Conservation (phyloP, 2,797 vertebrate species). For the Leuciscus waleckii region DNA sequence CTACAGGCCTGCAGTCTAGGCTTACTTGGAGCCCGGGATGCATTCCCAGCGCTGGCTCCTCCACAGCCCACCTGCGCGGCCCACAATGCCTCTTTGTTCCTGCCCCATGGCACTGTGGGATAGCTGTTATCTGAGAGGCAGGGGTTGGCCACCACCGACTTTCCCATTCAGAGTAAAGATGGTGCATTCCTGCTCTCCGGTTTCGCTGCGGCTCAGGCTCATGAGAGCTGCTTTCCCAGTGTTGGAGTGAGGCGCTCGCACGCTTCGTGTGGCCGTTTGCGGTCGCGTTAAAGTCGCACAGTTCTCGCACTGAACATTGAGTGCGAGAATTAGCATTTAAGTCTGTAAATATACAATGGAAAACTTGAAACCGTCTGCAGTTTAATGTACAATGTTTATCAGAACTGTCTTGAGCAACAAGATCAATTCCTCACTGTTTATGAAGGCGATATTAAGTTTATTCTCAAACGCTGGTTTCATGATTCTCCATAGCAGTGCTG, state of each 20-base stretch:
- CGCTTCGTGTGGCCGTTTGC: slow-evolving; percentile 27
- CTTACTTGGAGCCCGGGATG: slow-evolving; percentile 67
- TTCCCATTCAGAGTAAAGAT: slow-evolving; percentile 71
- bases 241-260: slow-evolving; percentile 45
- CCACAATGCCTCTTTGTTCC: slow-evolving; percentile 77
- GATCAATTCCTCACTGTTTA: background rate
- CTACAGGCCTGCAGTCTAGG: slow-evolving; percentile 27
- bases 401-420: background rate
- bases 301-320: background rate
- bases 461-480: background rate
- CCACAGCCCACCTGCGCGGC: slow-evolving; percentile 73
- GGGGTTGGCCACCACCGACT: slow-evolving; percentile 70
- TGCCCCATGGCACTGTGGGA: slow-evolving; percentile 67
- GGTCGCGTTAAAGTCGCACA: background rate
- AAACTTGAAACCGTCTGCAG: background rate
- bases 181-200: slow-evolving; percentile 68
- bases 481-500: background rate
- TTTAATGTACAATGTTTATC: background rate
- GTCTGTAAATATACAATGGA: background rate
- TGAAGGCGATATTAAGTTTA: background rate
- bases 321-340: background rate
- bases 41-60: slow-evolving; percentile 62
- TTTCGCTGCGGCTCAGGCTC: slow-evolving; percentile 67
- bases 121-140: slow-evolving; percentile 76
- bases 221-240: slow-evolving; percentile 56